phyloP scores from a whole-genome alignment of 1,140 invertebrate species.

The Mamestra configurata region DNA sequence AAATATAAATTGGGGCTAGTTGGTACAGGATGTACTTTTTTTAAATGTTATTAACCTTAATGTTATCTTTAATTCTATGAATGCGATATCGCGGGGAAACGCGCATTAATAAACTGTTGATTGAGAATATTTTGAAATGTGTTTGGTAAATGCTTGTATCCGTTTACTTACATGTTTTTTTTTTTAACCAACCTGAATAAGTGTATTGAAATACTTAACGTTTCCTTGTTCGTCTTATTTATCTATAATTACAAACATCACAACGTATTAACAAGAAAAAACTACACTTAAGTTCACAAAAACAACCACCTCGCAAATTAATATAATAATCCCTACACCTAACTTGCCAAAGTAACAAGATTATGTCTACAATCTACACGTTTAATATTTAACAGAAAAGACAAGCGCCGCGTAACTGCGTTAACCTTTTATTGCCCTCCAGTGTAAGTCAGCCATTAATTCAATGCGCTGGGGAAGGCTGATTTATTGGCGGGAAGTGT shows the following conservation, averaged over 20 bases:
- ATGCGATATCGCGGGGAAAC: not conserved
- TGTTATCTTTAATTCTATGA: conserved; percentile 1
- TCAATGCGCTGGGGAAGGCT: conserved; percentile 7
- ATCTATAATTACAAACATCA: too few relatives aligned
- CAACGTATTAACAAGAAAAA: too few relatives aligned
- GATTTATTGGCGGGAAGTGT: conserved; percentile 35
- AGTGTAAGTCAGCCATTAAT: conserved; percentile 32
- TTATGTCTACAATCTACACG: not conserved
- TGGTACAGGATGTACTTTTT: not conserved
- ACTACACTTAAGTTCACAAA: too few relatives aligned
- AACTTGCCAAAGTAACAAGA: conserved; percentile 1
- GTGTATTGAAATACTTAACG: too few relatives aligned
- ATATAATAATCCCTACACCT: not conserved
- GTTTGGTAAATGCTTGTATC: not conserved
- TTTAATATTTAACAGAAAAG: conserved; percentile 25
- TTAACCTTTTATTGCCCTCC: conserved; percentile 30
- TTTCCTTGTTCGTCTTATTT: too few relatives aligned
- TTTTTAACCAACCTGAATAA: too few relatives aligned
- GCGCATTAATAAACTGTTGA: not conserved
- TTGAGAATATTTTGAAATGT: not conserved
- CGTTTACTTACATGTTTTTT: too few relatives aligned
- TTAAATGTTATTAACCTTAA: not conserved
- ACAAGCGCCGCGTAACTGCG: not conserved
- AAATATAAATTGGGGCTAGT: not conserved
- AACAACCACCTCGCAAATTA: too few relatives aligned